Percentiles rank a stretch among this genome's conserved stretches.
phyloP scores from a whole-genome alignment of 2,797 vertebrate genomes.

The Myoxocephalus aenaeus region DNA sequence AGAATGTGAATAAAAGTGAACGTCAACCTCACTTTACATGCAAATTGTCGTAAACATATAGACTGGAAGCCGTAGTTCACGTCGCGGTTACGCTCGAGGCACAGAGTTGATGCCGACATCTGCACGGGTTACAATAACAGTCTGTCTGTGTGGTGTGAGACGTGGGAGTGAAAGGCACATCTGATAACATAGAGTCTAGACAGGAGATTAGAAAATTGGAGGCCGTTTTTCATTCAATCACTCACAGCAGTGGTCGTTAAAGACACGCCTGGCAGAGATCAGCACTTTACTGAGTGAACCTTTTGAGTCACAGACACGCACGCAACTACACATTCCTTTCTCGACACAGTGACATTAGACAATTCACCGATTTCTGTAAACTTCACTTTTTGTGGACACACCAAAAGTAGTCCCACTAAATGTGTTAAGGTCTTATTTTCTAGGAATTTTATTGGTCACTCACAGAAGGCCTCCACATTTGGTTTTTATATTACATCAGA shows the following conservation, averaged over 20 bases:
- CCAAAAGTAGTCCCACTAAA: neutral
- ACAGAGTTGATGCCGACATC: too few species aligned
- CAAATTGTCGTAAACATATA: too few species aligned
- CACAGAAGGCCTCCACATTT: neutral
- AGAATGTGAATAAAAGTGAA: too few species aligned
- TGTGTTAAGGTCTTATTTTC: neutral
- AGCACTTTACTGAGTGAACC: too few species aligned
- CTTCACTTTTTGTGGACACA: neutral
- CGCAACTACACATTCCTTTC: neutral
- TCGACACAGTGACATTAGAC: constrained; percentile 6
- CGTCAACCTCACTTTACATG: neutral
- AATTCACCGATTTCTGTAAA: neutral
- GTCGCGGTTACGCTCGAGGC: neutral
- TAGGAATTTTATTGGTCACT: neutral
- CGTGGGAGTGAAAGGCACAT: neutral
- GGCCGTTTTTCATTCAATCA: too few species aligned
- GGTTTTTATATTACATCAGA: neutral
- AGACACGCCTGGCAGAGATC: neutral
- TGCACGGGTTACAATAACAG: neutral
- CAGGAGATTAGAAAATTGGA: too few species aligned
- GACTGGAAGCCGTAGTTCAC: neutral
- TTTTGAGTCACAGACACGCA: neutral
- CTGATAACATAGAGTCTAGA: neutral
- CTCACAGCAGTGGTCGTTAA: neutral
- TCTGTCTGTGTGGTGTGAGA: neutral